These are phyloP conservation scores for Mohoua ochrocephala DNA, from an alignment of 2,113 vertebrate genomes.

Conservation along the genomic window DNA sequence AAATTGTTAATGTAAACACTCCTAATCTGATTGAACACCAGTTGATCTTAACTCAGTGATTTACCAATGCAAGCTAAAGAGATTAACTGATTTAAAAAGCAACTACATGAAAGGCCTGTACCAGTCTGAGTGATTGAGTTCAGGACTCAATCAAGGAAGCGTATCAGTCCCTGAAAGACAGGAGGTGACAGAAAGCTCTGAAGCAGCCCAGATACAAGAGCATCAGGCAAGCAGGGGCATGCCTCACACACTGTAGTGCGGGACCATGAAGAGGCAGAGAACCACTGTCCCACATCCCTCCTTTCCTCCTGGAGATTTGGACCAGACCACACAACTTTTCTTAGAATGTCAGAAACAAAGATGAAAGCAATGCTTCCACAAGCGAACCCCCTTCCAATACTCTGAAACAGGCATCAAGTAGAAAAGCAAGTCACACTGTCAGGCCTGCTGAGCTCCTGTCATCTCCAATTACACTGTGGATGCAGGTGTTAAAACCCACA, in stretches of 20 bases:
- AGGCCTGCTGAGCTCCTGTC: not conserved
- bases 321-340: not conserved
- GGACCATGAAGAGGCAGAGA: not conserved
- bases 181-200: not conserved
- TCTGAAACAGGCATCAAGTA: not conserved
- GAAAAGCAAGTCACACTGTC: not conserved
- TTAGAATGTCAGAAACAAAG: not conserved
- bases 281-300: not conserved
- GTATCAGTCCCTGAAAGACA: not conserved
- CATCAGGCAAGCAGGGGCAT: not conserved
- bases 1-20: not conserved
- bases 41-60: slow-evolving; percentile 12
- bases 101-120: not conserved
- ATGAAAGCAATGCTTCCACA: not conserved
- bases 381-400: not conserved
- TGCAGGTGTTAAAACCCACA: slow-evolving; percentile 8
- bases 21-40: not conserved
- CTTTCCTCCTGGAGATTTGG: not conserved
- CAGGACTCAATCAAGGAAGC: not conserved
- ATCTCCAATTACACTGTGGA: not conserved
- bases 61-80: not conserved
- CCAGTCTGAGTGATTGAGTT: not conserved
- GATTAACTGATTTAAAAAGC: slow-evolving; percentile 37
- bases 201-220: not conserved
- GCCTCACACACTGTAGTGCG: not conserved